Evolutionary conservation across 2,888 invertebrate species (phyloP), one percentile per base, ranked within the genome.

Genomic region (Colostygia pectinataria): DNA sequence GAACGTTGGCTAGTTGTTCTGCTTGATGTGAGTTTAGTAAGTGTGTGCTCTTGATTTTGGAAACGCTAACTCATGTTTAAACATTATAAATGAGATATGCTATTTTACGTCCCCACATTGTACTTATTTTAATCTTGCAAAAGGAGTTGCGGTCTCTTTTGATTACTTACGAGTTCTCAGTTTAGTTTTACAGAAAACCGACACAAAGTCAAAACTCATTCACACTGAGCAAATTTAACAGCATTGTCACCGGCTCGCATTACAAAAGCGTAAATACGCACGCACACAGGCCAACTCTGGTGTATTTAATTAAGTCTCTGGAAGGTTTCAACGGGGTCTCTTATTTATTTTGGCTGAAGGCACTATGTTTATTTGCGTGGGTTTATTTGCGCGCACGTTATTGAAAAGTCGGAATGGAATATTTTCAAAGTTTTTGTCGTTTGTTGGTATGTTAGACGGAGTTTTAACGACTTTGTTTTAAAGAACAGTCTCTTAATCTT

Each of bases 311-410:
- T 73, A 73, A 68, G 64, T 64, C 61, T 57, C 55, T 57, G 47
- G 57, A 61, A 67, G 64, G 62, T 66, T 66, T 59, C 63, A 57
- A 54, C 57, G 41, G 51, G 61, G 57, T 48, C 57, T 56, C 56
- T 54, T 73, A 69, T 73, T 71, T 73, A 71, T 71, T 73, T 70
- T 63, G 64, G 65, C 64, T 63, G 60, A 63, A 65, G 67, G 67
- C 65, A 48, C 55, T 57, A 57, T 64, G 66, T 68, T 66, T 70
- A 66, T 70, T 69, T 67, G 66, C 56, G 56, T 59, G 62, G 66
- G 68, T 55, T 58, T 69, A 63, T 70, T 73, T 71, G 65, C 68
- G 41, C 57, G 55, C 55, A 63, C 68, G 63, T 66, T 71, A 71
- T 71, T 71, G 67, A 65, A 65, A 66, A 61, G 58, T 61, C 62